Evolutionary conservation across 2,113 vertebrate species (phyloP), one percentile per base, ranked within the genome.

Genomic region (Tragelaphus buxtoni): DNA sequence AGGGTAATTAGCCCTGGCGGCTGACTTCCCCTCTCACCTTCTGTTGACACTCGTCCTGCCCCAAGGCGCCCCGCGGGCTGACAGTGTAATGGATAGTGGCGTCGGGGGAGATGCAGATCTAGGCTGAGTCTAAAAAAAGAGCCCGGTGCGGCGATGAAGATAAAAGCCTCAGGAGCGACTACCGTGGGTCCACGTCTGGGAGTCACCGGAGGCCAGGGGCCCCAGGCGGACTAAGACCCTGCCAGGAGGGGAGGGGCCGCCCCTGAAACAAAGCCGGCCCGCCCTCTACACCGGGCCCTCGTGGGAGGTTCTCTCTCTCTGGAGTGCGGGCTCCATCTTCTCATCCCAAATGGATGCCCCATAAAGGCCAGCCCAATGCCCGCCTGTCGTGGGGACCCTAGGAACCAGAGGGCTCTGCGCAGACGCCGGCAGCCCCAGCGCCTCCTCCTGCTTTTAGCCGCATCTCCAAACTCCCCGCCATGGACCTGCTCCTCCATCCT

Each of bases 1-100:
- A 98, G 98, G 98, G 98, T 99, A 99, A 99, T 99, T 99, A 99
- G 99, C 99, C 98, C 98, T 99, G 97, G 98, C 81, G 97, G 98
- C 98, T 99, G 99, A 99, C 98, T 99, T 98, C 98, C 98, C 96
- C 92, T 98, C 98, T 99, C 99, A 99, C 99, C 99, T 99, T 99
- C 98, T 99, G 99, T 98, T 99, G 99, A 99, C 98, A 98, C 98
- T 98, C 98, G 98, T 98, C 98, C 99, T 98, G 95, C 42, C 92
- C 95, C 85, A 96, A 91, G 96, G 97, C 98, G 58, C 96, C 98
- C 97, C 90, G 96, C 98, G 96, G 97, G 96, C 98, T 98, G 98
- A 99, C 98, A 98, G 96, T 96, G 98, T 99, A 99, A 99, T 98
- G 98, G 99, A 99, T 98, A 98, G 98, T 97, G 96, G 97, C 98